Evolutionary conservation across 2,113 vertebrate species (phyloP).

Genomic region (Galbula dea): DNA sequence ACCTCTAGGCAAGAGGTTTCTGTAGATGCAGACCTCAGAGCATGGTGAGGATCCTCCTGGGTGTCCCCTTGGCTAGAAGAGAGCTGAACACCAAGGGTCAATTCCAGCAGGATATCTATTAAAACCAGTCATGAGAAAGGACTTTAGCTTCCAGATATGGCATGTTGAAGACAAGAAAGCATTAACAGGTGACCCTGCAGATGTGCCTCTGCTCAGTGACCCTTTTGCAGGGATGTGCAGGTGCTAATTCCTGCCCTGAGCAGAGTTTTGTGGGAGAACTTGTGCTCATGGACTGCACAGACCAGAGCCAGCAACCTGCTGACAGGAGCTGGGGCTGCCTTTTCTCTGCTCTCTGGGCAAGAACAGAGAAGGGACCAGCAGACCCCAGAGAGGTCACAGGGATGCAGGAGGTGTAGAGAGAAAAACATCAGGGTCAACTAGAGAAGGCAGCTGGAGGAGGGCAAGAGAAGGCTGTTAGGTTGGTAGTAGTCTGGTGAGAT

Average conservation of each 20-base stretch:
- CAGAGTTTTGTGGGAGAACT: background rate
- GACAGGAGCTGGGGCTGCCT: background rate
- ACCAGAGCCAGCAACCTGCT: background rate
- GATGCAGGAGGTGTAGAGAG: background rate
- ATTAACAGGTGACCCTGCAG: background rate
- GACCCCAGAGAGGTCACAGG: background rate
- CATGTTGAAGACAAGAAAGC: background rate
- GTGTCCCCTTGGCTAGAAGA: background rate
- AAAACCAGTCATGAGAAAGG: background rate
- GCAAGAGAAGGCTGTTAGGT: background rate
- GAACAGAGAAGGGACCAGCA: background rate
- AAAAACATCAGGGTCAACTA: background rate
- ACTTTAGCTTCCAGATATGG: background rate
- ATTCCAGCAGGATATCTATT: background rate
- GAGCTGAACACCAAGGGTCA: background rate
- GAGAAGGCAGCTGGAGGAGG: background rate
- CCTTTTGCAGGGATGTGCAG: background rate
- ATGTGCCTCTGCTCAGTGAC: background rate
- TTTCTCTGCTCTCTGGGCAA: rapidly evolving
- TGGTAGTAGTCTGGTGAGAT: background rate
- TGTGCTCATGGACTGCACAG: rapidly evolving
- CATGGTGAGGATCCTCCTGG: background rate
- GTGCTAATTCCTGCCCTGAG: rapidly evolving
- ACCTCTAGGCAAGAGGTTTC: no score
- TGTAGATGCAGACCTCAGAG: background rate